Evolutionary conservation across 2,797 vertebrate species (phyloP).

Genomic region (Acrossocheilus wenchowensis): DNA sequence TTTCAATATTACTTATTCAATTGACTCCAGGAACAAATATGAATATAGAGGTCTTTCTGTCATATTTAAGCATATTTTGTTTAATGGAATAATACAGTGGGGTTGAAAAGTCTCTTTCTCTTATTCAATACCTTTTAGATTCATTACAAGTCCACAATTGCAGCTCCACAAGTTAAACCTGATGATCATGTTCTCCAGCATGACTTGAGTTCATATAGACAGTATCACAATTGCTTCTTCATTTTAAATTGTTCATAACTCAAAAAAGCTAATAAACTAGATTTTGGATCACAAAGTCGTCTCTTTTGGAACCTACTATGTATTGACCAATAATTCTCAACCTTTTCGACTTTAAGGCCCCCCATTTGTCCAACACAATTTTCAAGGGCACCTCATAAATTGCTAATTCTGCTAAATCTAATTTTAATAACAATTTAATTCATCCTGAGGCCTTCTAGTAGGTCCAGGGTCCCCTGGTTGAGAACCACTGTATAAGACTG

Average conservation of each 20-base stretch:
- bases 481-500: neutral
- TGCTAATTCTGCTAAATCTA: neutral
- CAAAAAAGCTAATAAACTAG: neutral
- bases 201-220: neutral
- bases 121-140: constrained; percentile 48
- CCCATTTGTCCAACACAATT: neutral
- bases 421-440: neutral
- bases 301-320: neutral
- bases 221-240: neutral
- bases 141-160: constrained; percentile 43
- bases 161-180: neutral
- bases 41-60: neutral
- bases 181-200: neutral
- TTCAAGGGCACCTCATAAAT: neutral
- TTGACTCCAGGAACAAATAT: neutral
- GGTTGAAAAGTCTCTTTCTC: neutral
- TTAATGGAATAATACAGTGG: neutral
- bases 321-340: neutral
- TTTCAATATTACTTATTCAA: neutral
- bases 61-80: too few species aligned
- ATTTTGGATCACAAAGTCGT: neutral
- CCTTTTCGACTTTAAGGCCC: neutral
- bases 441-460: neutral
- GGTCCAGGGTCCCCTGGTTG: neutral
- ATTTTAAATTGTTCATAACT: neutral